Percentiles rank a stretch among this genome's conserved stretches.
Evolutionary conservation across 2,888 invertebrate species (phyloP).

Genomic region (Chalcis sispes): DNA sequence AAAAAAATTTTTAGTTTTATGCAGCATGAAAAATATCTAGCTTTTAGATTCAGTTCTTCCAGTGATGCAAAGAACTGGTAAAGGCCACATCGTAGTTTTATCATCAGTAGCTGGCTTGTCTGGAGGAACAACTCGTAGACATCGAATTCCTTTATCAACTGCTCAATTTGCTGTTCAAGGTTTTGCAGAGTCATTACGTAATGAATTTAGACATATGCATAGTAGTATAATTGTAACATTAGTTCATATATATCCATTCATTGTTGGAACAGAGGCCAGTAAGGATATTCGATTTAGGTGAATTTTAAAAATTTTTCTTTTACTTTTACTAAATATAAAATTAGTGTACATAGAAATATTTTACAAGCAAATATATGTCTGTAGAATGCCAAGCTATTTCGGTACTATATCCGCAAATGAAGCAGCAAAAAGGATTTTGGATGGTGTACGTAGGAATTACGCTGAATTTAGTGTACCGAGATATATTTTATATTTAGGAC

Average conservation of each 20-base stretch:
- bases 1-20: conserved; percentile 4
- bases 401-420: conserved; percentile 80
- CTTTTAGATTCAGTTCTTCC: conserved; percentile 80
- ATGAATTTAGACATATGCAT: conserved; percentile 80
- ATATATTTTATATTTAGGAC: conserved; percentile 79
- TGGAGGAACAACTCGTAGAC: conserved; percentile 77
- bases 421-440: conserved; percentile 80
- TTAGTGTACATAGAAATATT: too few relatives aligned
- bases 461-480: conserved; percentile 82
- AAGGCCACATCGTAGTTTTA: conserved; percentile 81
- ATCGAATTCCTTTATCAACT: conserved; percentile 80
- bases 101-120: conserved; percentile 82
- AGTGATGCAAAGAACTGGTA: conserved; percentile 79
- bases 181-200: conserved; percentile 80
- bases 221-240: conserved; percentile 80
- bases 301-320: conserved; percentile 19
- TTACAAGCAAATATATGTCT: conserved; percentile 32
- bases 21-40: conserved; percentile 72
- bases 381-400: conserved; percentile 82
- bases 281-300: conserved; percentile 80
- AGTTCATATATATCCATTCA: conserved; percentile 81
- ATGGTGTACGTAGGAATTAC: conserved; percentile 81
- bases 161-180: conserved; percentile 84
- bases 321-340: conserved; percentile 15
- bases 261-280: conserved; percentile 78